Evolutionary conservation across 2,888 invertebrate species (phyloP), one percentile per base, ranked within the genome.

Genomic region (Cacoxenus indagator): DNA sequence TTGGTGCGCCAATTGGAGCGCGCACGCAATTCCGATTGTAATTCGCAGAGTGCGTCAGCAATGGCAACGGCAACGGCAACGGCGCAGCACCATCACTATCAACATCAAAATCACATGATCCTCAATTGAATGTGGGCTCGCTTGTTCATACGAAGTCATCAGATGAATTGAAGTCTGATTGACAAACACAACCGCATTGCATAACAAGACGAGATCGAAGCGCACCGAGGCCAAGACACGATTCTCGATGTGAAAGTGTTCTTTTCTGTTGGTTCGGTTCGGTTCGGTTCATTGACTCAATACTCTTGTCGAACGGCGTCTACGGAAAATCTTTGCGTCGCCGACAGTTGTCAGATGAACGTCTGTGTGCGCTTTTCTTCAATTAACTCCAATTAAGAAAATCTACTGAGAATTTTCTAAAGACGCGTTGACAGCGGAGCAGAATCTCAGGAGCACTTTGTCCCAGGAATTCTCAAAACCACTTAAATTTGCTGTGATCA

Each of bases 361-460:
- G 9, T n/a, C 19, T 8, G 22, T 19, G 37, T 11, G 22, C 37
- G 37, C 27, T 37, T 61, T 61, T 29, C 27, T 57, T 61, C 59
- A 61, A 61, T 61, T 61, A 61, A 61, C 17, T 31, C 37, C 59
- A 22, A 61, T 61, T 61, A 61, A 59, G 59, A 19, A 31, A 19
- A 8, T 17, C 26, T 48, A 48, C n/a, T 19, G 2, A 48, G 22
- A 22, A 51, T 6, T 51, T 51, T 51, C 22, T 51, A 3, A 1
- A 17, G 19, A 17, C 3, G 37, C 5, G 14, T 17, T 17, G 8
- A 48, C 17, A 51, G 9, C 17, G 11, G n/a, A 51, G 22, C 19
- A 51, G 17, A 51, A 51, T 51, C 9, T 5, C 17, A 37, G 8
- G 37, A 11, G 8, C 5, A 8, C 14, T 37, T n/a, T n/a, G n/a